Conservation (phyloP, 2,113 vertebrate species). For the Nesogale talazaci region DNA sequence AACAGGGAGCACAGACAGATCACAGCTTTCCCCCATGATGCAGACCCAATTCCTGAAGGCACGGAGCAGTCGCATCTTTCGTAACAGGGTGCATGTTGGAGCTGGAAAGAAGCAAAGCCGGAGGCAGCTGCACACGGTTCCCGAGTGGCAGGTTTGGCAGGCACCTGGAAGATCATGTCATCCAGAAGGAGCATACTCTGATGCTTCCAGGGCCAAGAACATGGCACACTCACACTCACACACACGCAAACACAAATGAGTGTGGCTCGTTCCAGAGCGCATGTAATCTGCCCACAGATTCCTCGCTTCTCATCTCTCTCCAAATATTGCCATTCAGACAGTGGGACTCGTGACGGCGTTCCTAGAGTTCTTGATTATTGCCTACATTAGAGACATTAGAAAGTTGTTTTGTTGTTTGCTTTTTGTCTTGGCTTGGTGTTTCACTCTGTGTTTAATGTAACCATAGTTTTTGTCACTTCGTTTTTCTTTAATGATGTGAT, state of each 20-base stretch:
- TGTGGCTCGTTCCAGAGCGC: neutral
- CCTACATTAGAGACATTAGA: neutral
- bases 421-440: neutral
- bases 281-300: fast-evolving
- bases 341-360: fast-evolving
- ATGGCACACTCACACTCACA: too few relatives aligned
- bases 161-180: neutral
- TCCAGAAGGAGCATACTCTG: neutral
- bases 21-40: neutral
- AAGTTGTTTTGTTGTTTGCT: neutral
- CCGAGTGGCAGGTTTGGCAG: neutral
- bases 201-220: neutral
- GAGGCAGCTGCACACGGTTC: neutral
- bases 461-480: neutral
- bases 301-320: fast-evolving
- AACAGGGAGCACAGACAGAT: neutral
- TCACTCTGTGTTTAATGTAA: neutral
- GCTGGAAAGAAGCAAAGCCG: neutral
- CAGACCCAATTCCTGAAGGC: neutral
- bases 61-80: neutral
- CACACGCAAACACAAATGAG: neutral
- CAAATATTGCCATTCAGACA: neutral
- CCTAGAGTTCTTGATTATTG: neutral
- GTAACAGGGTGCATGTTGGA: neutral
- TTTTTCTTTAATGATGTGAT: neutral